These are phyloP conservation scores for Siniperca scherzeri DNA, from an alignment of 2,797 vertebrate genomes.

Conservation along the genomic window DNA sequence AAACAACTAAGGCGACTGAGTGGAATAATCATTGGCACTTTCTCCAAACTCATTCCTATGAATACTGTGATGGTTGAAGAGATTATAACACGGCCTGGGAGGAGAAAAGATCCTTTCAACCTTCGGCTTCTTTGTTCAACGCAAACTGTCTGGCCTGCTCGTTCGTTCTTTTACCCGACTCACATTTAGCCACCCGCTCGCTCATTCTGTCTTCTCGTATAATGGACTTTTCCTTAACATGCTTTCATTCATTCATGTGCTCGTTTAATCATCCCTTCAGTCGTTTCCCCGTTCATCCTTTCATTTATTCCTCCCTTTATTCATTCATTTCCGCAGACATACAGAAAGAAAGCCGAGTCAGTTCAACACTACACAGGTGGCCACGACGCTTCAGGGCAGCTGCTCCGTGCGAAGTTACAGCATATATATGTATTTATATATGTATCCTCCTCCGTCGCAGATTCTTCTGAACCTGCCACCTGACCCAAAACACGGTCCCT, in stretches of 20 bases:
- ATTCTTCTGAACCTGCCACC: constrained; percentile 16
- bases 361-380: constrained; percentile 17
- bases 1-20: constrained; percentile 66
- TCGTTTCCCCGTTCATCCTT: neutral
- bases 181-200: neutral
- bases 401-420: constrained; percentile 19
- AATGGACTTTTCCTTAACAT: neutral
- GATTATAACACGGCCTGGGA: constrained; percentile 20
- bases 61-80: constrained; percentile 48
- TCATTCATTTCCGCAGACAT: neutral
- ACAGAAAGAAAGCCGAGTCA: constrained; percentile 11
- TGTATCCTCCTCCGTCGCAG: constrained; percentile 1
- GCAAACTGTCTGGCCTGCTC: constrained; percentile 10
- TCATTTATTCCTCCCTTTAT: neutral
- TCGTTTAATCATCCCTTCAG: neutral
- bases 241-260: neutral
- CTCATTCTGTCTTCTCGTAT: neutral
- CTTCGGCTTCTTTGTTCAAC: neutral
- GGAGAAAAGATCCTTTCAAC: neutral
- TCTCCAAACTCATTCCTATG: constrained; percentile 35
- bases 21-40: constrained; percentile 67
- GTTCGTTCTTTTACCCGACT: neutral
- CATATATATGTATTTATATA: constrained; percentile 15
- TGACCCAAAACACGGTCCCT: neutral
- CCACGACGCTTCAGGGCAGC: constrained; percentile 28